Conservation (phyloP, 2,888 invertebrate species). For the Watsonalla binaria region DNA sequence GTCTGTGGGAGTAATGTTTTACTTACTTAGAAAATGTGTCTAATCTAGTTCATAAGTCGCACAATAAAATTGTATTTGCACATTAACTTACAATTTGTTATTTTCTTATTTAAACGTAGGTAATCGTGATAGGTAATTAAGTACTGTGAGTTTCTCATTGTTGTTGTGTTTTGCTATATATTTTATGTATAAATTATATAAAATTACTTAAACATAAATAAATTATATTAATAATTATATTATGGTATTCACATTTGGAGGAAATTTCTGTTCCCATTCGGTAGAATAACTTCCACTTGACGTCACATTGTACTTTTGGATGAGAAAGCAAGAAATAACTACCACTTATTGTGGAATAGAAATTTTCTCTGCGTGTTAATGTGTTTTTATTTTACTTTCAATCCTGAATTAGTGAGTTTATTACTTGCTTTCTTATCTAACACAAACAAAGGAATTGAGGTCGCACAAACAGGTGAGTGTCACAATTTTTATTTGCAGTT, state of each 20-base stretch:
- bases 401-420: constrained; percentile 41
- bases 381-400: constrained; percentile 40
- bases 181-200: constrained; percentile 26
- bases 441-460: constrained; percentile 56
- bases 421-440: constrained; percentile 77
- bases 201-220: constrained; percentile 16
- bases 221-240: constrained; percentile 24
- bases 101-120: constrained; percentile 7
- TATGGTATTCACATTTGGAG: constrained; percentile 56
- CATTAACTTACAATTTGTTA: constrained; percentile 18
- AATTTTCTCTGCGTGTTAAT: constrained; percentile 74
- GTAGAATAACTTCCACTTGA: constrained; percentile 58
- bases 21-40: constrained; percentile 8
- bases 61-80: constrained; percentile 32
- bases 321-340: constrained; percentile 72
- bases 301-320: constrained; percentile 24
- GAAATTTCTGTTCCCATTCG: constrained; percentile 75
- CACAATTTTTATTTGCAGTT: constrained; percentile 49
- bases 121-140: constrained; percentile 18
- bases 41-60: constrained; percentile 14
- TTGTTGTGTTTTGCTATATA: constrained; percentile 38
- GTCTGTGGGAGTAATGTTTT: constrained; percentile 18
- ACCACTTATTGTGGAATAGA: constrained; percentile 62
- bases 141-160: constrained; percentile 54
- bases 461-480: constrained; percentile 59